Evolutionary conservation across 2,113 vertebrate genomes (phyloP).

Genomic region (Scortum barcoo): DNA sequence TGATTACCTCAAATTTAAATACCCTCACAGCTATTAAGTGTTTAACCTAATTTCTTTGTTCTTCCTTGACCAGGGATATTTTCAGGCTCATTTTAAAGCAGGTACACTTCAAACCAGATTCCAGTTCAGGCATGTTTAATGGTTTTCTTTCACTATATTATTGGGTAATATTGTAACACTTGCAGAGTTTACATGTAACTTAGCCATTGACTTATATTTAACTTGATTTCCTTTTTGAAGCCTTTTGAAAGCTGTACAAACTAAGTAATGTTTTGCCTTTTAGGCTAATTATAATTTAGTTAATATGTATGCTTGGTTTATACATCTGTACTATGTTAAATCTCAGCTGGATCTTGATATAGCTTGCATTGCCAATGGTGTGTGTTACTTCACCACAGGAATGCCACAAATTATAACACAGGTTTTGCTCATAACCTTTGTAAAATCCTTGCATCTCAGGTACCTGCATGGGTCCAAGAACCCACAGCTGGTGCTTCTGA

Average conservation of each 20-base stretch:
- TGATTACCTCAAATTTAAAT: conserved; percentile 32
- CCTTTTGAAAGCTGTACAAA: not conserved
- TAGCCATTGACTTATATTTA: too few species aligned
- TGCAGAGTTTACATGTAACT: not conserved
- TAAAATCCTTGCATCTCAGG: not conserved
- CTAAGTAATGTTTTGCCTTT: not conserved
- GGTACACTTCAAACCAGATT: not conserved
- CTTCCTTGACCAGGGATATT: conserved; percentile 33
- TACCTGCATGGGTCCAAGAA: not conserved
- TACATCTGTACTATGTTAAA: not conserved
- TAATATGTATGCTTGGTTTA: not conserved
- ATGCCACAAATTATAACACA: too few species aligned
- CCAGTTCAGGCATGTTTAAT: not conserved
- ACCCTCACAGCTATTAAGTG: conserved; percentile 14
- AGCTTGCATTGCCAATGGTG: not conserved
- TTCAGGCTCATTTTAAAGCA: conserved; percentile 8
- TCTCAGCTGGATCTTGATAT: not conserved
- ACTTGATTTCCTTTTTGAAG: not conserved
- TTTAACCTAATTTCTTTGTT: conserved; percentile 53
- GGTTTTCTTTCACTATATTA: not conserved
- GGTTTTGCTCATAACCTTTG: not conserved
- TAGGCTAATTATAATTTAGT: not conserved
- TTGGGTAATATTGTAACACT: not conserved
- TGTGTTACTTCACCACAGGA: not conserved
- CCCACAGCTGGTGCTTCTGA: not conserved